Conservation (phyloP, 2,888 invertebrate genomes). For the Drosophila subquinaria region DNA sequence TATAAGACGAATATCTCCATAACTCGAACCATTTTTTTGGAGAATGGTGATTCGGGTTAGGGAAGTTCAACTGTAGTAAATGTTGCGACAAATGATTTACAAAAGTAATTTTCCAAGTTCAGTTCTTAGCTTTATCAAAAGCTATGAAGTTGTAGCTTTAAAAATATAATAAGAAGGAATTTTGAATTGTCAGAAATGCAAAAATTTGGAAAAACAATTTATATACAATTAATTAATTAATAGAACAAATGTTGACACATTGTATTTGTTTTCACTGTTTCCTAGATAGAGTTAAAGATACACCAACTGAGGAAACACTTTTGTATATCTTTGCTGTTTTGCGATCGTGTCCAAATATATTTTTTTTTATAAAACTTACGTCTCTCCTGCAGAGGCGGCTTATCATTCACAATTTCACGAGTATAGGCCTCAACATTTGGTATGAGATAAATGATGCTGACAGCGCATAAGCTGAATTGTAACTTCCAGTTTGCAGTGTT, state of each 20-base stretch:
- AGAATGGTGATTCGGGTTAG: too few relatives aligned
- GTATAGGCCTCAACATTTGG: slow-evolving; percentile 64
- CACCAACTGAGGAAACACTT: neutral
- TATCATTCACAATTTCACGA: slow-evolving; percentile 83
- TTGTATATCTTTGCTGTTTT: neutral
- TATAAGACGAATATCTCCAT: too few relatives aligned
- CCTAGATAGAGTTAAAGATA: neutral
- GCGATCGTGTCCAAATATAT: neutral
- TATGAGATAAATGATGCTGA: slow-evolving; percentile 36
- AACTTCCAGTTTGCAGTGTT: slow-evolving; percentile 52
- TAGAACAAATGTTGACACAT: too few relatives aligned
- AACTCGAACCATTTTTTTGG: too few relatives aligned
- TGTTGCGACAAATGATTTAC: too few relatives aligned
- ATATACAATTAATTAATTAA: neutral
- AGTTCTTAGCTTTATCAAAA: too few relatives aligned
- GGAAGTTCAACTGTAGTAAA: too few relatives aligned
- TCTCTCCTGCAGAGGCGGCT: slow-evolving; percentile 85
- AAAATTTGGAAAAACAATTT: neutral
- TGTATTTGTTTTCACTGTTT: neutral
- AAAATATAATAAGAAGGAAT: too few relatives aligned
- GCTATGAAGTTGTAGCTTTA: too few relatives aligned
- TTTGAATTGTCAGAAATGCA: too few relatives aligned
- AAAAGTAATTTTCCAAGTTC: too few relatives aligned
- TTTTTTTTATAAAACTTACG: slow-evolving; percentile 84
- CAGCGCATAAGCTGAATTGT: slow-evolving; percentile 34